Conservation (phyloP, 2,888 invertebrate species). For the Lomographa bimaculata region DNA sequence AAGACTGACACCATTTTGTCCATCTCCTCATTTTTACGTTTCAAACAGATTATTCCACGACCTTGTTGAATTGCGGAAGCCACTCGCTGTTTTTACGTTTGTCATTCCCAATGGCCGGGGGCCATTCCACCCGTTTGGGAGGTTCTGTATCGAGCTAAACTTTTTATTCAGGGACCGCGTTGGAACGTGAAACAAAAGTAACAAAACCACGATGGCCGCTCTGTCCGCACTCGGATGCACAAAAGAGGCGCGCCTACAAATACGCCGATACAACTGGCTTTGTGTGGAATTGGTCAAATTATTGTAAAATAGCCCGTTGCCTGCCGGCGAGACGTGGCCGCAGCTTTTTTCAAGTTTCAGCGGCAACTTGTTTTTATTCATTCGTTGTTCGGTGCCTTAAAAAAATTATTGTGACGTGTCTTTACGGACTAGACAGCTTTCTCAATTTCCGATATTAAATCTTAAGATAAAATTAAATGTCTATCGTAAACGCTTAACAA, state of each 20-base stretch:
- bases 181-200: conserved; percentile 35
- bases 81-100: conserved; percentile 29
- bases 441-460: too few species aligned
- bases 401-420: too few species aligned
- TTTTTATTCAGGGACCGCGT: conserved; percentile 24
- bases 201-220: conserved; percentile 31
- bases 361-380: too few species aligned
- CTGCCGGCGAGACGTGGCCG: too few species aligned
- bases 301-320: conserved; percentile 11
- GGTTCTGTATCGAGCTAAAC: conserved; percentile 30
- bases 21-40: too few species aligned
- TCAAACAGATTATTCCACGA: conserved; percentile 2
- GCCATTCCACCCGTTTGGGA: conserved; percentile 29
- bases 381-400: too few species aligned
- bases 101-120: conserved; percentile 30
- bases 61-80: conserved; percentile 12
- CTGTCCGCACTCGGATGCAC: conserved; percentile 25
- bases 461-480: too few species aligned
- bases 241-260: conserved; percentile 31
- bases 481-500: too few species aligned
- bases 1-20: too few species aligned
- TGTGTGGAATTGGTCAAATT: conserved; percentile 22
- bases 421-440: too few species aligned
- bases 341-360: too few species aligned
- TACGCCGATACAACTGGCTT: conserved; percentile 28